phyloP scores from a whole-genome alignment of 2,888 invertebrate genomes.

The Lasioglossum marginatum region DNA sequence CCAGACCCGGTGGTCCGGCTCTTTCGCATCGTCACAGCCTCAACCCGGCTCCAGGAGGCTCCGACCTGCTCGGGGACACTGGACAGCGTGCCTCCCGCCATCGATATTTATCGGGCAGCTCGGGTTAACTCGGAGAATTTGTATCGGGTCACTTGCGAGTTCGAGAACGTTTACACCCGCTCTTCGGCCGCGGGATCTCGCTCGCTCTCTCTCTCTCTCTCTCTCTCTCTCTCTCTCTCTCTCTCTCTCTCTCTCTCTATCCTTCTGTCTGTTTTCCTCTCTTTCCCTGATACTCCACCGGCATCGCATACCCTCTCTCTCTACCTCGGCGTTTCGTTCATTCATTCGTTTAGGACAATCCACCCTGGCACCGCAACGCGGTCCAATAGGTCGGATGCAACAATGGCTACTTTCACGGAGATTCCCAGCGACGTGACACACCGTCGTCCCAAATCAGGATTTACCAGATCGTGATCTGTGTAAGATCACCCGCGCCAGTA shows the following conservation, averaged over 20 bases:
- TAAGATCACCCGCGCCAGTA: not conserved
- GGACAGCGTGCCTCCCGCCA: not conserved
- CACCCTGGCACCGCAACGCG: slow-evolving; percentile 18
- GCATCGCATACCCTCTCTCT: no score
- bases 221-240: no score
- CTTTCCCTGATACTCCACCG: not conserved
- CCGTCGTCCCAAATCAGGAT: not conserved
- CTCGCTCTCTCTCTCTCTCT: not conserved
- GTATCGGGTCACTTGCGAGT: slow-evolving; percentile 13
- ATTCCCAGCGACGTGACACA: not conserved
- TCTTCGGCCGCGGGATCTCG: not conserved
- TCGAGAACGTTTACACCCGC: not conserved
- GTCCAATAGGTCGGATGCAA: not conserved
- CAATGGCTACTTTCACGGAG: slow-evolving; percentile 8
- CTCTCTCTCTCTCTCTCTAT: no score
- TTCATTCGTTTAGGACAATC: slow-evolving; percentile 4
- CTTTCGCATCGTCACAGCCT: slow-evolving; percentile 31
- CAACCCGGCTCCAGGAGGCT: slow-evolving; percentile 18
- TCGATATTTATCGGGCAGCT: slow-evolving; percentile 14
- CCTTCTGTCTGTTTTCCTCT: not conserved
- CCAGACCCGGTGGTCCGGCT: slow-evolving; percentile 38
- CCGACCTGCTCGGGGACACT: slow-evolving; percentile 14
- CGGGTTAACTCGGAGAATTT: slow-evolving; percentile 13
- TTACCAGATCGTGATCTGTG: not conserved
- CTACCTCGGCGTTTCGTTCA: not conserved